Percentiles rank a stretch among this genome's conserved stretches.
phyloP scores from a whole-genome alignment of 1,140 invertebrate species.

The Odontomachus brunneus region DNA sequence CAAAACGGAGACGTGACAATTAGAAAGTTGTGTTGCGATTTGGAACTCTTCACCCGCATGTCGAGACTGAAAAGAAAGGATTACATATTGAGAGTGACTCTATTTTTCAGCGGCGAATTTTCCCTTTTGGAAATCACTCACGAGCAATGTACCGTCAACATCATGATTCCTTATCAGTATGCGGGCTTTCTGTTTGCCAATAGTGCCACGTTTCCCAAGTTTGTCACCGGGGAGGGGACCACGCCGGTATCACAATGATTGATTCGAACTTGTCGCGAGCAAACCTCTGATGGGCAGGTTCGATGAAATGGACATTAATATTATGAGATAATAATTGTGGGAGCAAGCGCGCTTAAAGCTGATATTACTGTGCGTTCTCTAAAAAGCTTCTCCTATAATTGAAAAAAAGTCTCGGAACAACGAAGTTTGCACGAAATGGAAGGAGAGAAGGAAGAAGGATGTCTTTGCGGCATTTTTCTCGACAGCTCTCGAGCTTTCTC shows the following conservation, averaged over 20 bases:
- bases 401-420: too few relatives aligned
- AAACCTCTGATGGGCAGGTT: not conserved
- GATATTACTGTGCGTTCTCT: too few relatives aligned
- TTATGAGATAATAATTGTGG: not conserved
- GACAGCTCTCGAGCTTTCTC: too few relatives aligned
- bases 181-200: slow-evolving; percentile 54
- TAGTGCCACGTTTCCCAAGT: slow-evolving; percentile 27
- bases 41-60: not conserved
- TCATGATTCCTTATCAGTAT: slow-evolving; percentile 45
- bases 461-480: too few relatives aligned
- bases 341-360: too few relatives aligned
- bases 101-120: not conserved
- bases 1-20: not conserved
- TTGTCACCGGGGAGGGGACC: slow-evolving; percentile 31
- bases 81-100: not conserved
- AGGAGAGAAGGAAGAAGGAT: too few relatives aligned
- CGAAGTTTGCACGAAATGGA: too few relatives aligned
- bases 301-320: slow-evolving; percentile 8
- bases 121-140: slow-evolving; percentile 26
- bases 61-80: not conserved
- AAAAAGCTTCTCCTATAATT: too few relatives aligned
- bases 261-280: slow-evolving; percentile 17
- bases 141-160: slow-evolving; percentile 22
- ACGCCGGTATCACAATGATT: slow-evolving; percentile 36
- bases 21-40: not conserved